Conservation (phyloP, 2,797 vertebrate genomes). For the Smutsia temminckii region DNA sequence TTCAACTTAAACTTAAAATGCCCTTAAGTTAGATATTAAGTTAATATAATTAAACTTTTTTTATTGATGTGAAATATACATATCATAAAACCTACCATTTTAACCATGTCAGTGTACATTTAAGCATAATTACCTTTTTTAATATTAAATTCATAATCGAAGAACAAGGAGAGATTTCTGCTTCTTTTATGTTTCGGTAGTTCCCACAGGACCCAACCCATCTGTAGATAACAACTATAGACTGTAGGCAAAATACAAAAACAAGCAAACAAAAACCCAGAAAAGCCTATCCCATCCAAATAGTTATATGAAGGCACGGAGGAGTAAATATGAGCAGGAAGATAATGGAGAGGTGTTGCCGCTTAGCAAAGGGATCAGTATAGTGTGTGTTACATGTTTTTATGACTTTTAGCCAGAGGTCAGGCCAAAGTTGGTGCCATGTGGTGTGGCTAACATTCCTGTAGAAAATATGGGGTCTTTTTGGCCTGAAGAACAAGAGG, state of each 20-base stretch:
- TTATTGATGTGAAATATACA: not conserved
- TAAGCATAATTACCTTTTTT: not conserved
- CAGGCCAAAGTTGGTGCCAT: not conserved
- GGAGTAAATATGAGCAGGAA: not conserved
- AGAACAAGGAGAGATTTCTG: not conserved
- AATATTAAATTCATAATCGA: not conserved
- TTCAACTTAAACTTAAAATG: conserved; percentile 15
- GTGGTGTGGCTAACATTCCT: not conserved
- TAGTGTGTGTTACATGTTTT: not conserved
- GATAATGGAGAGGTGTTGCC: not conserved
- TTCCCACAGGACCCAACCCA: not conserved
- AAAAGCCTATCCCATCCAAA: not conserved
- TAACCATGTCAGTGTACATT: not conserved
- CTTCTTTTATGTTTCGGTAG: not conserved
- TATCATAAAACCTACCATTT: not conserved
- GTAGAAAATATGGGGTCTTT: not conserved
- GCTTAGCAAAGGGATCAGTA: not conserved
- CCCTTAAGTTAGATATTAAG: not conserved
- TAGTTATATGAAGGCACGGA: not conserved
- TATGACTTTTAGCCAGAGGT: not conserved
- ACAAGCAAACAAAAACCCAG: not conserved
- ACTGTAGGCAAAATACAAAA: not conserved
- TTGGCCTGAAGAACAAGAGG: not conserved
- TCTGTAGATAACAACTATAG: not conserved
- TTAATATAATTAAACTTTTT: not conserved